Base-by-base conservation (phyloP, 2,113 vertebrate genomes). In the Proteles cristata region DNA sequence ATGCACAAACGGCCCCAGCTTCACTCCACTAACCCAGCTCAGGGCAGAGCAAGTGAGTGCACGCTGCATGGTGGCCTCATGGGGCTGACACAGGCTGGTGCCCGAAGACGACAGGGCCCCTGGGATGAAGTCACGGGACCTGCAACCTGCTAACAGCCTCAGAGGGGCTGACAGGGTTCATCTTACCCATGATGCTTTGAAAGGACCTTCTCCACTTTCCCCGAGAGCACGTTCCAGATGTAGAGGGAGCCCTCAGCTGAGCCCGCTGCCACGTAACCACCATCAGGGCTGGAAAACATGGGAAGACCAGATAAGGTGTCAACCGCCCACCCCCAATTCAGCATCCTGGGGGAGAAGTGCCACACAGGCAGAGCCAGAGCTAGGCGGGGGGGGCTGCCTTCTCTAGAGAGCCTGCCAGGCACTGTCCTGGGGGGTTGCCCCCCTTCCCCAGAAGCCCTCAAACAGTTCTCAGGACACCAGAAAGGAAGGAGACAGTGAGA, bases 151-250 rank as follows among this genome's bases (percentile, higher is more conserved):
- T 45, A 23, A 21, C 48, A 0, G 8, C 28, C 28, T n/a, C 45
- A 19, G 65, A 2, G 15, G 48, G 26, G 35, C n/a, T 7, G 3
- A 10, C 0, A 0, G 35, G 21, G 6, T 6, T 9, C 55, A 2
- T 7, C 98, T 98, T 96, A 99, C 99, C 99, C 99, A 99, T 99
- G 99, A 90, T 99, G 99, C 73, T 99, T 99, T 53, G 99, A 99
- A 50, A 99, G 99, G 0, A 97, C 98, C 58, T 98, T 98, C 90
- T 99, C 99, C 97, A 99, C 97, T 28, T 99, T 99, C 80, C 99
- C 99, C 0, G 99, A 99, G 58, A 99, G 98, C 82, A 99, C 99
- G 23, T 99, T 99, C 99, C 99, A 99, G 33, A 99, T 39, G 82
- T 99, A 99, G 19, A 99, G 98, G 12, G 98, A 98, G 2, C 99